A percentile compares a stretch with the other conserved stretches of the same genome.
Conservation (phyloP, 2,888 invertebrate genomes). For the Exephanes ischioxanthus region DNA sequence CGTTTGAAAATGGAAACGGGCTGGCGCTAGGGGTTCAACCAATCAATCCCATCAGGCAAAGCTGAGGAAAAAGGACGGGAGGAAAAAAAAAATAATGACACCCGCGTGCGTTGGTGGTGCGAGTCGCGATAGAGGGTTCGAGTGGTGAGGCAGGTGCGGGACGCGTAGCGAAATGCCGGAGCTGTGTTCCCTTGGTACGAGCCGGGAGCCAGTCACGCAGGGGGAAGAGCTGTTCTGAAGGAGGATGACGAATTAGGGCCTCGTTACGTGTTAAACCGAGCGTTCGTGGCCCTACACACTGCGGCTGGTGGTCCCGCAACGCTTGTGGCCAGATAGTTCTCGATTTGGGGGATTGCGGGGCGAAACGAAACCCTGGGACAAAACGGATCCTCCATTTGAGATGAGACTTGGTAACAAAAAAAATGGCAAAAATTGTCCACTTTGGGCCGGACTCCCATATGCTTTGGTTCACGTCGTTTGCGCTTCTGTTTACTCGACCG, state of each 20-base stretch:
- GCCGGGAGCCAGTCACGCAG: slow-evolving; percentile 62
- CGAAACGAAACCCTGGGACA: not conserved
- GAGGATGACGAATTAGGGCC: slow-evolving; percentile 69
- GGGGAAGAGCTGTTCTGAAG: slow-evolving; percentile 51
- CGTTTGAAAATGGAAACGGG: slow-evolving; percentile 31
- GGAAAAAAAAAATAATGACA: slow-evolving; percentile 23
- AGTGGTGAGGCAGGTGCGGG: slow-evolving; percentile 32
- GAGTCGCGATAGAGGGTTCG: slow-evolving; percentile 54
- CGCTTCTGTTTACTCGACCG: too few relatives aligned
- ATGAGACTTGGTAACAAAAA: too few relatives aligned
- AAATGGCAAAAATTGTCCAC: too few relatives aligned
- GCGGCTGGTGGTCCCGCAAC: slow-evolving; percentile 23
- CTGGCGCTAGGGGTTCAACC: not conserved
- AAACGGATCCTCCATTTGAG: too few relatives aligned
- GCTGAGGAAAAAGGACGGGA: slow-evolving; percentile 2
- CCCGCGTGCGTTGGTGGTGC: slow-evolving; percentile 9
- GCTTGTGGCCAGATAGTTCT: slow-evolving; percentile 37
- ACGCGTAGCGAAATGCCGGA: slow-evolving; percentile 19
- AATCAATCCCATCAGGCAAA: slow-evolving; percentile 39
- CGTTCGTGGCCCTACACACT: slow-evolving; percentile 52
- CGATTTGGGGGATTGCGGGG: slow-evolving; percentile 47
- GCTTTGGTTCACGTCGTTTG: too few relatives aligned
- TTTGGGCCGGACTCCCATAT: too few relatives aligned
- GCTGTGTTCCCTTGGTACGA: slow-evolving; percentile 37
- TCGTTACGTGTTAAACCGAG: slow-evolving; percentile 67